phyloP scores from a whole-genome alignment of 2,113 vertebrate genomes.

The Quiscalus mexicanus region DNA sequence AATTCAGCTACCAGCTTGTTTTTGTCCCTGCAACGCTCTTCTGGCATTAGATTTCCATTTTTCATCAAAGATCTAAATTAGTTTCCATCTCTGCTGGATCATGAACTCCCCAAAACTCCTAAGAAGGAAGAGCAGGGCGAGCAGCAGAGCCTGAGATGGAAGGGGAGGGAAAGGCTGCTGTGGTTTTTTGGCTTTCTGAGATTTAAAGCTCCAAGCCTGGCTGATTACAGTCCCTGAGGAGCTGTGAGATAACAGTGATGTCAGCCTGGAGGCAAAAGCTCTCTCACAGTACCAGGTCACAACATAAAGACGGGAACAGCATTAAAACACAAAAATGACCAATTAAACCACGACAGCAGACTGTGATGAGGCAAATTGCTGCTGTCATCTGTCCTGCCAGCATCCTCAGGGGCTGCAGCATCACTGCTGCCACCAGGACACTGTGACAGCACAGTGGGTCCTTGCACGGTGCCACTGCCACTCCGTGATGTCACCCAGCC shows the following conservation, averaged over 20 bases:
- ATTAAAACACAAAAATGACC: neutral
- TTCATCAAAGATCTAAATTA: neutral
- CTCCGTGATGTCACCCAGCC: neutral
- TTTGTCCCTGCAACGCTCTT: neutral
- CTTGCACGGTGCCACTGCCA: neutral
- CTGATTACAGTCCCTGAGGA: neutral
- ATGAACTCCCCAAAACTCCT: neutral
- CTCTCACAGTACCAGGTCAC: fast-evolving
- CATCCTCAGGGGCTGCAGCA: neutral
- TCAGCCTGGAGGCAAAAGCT: neutral
- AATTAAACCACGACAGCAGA: neutral
- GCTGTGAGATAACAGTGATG: neutral
- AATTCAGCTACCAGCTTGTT: neutral
- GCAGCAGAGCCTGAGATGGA: neutral
- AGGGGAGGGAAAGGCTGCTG: neutral
- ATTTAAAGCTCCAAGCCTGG: fast-evolving
- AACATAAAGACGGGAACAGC: fast-evolving
- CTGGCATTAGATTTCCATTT: neutral
- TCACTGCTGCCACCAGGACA: neutral
- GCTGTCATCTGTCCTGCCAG: fast-evolving
- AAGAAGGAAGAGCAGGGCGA: neutral
- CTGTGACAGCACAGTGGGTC: neutral
- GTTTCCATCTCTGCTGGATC: neutral
- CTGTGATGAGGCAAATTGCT: fast-evolving
- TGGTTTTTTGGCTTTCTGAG: neutral